Base-by-base conservation (phyloP, 2,797 vertebrate genomes). In the Peromyscus nudipes region DNA sequence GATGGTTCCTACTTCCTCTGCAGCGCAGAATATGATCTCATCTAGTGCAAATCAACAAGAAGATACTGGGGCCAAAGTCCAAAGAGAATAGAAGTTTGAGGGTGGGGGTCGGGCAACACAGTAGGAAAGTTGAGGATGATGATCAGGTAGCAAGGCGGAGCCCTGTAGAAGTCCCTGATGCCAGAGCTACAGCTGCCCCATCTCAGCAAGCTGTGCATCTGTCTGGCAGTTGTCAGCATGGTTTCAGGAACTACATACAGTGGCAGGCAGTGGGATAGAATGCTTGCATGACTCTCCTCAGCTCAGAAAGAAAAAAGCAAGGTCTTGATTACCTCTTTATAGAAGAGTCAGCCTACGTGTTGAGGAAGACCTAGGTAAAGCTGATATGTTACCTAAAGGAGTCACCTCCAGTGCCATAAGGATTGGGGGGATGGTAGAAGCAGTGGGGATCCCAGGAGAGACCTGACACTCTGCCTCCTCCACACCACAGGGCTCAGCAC, bases 361-460 rank as follows among this genome's bases (percentile, higher is more conserved):
- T 83, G 84, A 92, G 62, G 73, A 2, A 84, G 25, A 82, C 46
- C 80, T 21, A 17, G 37, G 7, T n/a, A 65, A 81, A 91, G 52
- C 49, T 0, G 17, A 55, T 19, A 29, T 5, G 29, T 37, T 52
- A 23, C 23, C 17, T 69, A 67, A 55, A 88, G 65, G 43, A 14
- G 40, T 34, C 40, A 43, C 9, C 2, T 31, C 34, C 29, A n/a
- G 25, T 2, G 31, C 43, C 34, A 1, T 10, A 9, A 84, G 49
- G 65, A 76, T 25, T 11, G 62, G 19, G 43, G 37, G 65, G 46
- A 13, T 0, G 55, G 27, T 0, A 31, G 31, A 46, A 65, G 52
- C 7, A 73, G 13, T 0, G 0, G 17, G 2, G 14, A 40, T 14
- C 17, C 34, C 31, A 52, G 19, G 29, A n/a, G 7, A n/a, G 14